Conservation (phyloP, 1,140 invertebrate genomes). For the Caenorhabditis remanei region DNA sequence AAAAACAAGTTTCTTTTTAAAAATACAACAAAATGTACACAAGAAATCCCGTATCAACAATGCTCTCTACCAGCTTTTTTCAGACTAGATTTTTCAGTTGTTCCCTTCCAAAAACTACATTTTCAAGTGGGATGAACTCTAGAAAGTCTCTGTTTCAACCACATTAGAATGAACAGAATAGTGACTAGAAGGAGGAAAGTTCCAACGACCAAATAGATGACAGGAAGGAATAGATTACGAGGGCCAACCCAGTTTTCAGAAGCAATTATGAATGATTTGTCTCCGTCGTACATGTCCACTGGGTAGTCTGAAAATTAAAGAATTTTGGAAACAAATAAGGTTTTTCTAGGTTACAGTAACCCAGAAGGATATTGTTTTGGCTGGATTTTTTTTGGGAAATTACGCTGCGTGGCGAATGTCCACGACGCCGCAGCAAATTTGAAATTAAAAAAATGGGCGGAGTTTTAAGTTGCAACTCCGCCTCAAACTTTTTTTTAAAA, state of each 20-base stretch:
- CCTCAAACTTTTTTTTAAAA: no score
- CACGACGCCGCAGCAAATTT: neutral
- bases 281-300: neutral
- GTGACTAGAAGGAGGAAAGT: slow-evolving; percentile 38
- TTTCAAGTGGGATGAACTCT: slow-evolving; percentile 34
- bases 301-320: slow-evolving; percentile 43
- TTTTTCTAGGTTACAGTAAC: no score
- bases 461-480: no score
- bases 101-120: neutral
- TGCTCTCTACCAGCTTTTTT: no score
- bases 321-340: neutral
- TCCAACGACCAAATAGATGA: slow-evolving; percentile 50
- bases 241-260: slow-evolving; percentile 54
- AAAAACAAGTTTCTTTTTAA: no score
- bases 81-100: no score
- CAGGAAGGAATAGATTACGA: slow-evolving; percentile 54
- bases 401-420: neutral
- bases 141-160: slow-evolving; percentile 45
- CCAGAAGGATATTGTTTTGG: no score
- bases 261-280: slow-evolving; percentile 48
- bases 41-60: no score
- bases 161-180: slow-evolving; percentile 34
- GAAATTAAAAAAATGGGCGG: no score
- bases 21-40: no score
- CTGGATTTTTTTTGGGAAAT: no score